Evolutionary conservation across 2,888 invertebrate genomes (phyloP), one percentile per base, ranked within the genome.

Genomic region (Cheilosia vernalis): DNA sequence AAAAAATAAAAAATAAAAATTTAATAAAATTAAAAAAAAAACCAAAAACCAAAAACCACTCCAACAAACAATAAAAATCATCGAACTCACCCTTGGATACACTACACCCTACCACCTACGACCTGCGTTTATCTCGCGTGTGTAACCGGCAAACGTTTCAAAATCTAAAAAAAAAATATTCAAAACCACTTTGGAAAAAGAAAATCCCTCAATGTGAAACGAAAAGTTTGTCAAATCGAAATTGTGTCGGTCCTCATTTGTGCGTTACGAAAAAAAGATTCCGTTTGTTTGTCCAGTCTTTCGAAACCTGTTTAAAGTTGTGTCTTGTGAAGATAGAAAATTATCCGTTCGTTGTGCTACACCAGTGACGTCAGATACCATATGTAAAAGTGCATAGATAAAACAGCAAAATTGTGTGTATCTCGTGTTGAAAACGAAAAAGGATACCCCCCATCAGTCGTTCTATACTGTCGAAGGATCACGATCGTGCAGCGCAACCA

Each of bases 291-390:
- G 13, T 1, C 37, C 37, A 37, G 10, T 37, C 13, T 10, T 37
- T 37, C 37, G 10, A 27, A 2, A 33, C 21, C 17, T 10, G 44
- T 66, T 15, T 19, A 7, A 24, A 24, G 40, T 21, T 24, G 53
- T n/a, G 58, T 49, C 55, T 64, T 44, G 6, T 13, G 13, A 37
- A 13, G 4, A 19, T 7, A 47, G n/a, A 47, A 47, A 47, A 10
- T 9, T 21, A 9, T 21, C 19, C 10, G 21, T 21, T 21, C 17
- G 10, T 17, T 33, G 44, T 30, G 19, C 13, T 17, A 17, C 19
- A n/a, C 6, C 15, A 64, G 61, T 78, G 67, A 74, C 69, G 60
- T 84, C 56, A 79, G 30, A 47, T 4, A 73, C 33, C 67, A 79
- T 74, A 84, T 69, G 69, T 53, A n/a, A 33, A 42, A 63, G 17